Evolutionary conservation across 1,140 invertebrate genomes (phyloP), one percentile per base, ranked within the genome.

Genomic region (Whitmania pigra): DNA sequence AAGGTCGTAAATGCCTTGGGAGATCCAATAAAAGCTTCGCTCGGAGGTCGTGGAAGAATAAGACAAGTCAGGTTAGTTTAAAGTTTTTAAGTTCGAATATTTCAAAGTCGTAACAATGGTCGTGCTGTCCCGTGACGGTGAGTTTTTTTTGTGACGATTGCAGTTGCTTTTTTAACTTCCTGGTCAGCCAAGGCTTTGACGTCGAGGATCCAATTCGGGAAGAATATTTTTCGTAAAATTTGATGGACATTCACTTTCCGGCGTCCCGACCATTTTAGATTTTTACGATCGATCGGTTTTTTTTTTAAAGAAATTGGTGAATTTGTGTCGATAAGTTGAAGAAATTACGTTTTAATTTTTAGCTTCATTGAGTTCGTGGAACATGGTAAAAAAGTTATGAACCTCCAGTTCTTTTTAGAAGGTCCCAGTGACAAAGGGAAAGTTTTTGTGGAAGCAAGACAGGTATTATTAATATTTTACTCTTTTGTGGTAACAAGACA

Each of bases 401-500:
- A 89, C 76, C 91, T 94, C 88, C 87, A 88, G 79, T 95, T 94
- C 83, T 91, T 94, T 79, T 86, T 95, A 53, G 88, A 93, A 84
- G 92, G 93, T 29, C 82, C 86, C 43, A 84, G 88, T 72, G 88
- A 87, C 75, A 88, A 88, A 76, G 93, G 86, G 13, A 91, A 90
- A 70, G 92, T 90, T 11, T 86, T 91, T 78, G 85, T 93, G 75
- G 92, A 94, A 85, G 88, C 92, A 79, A 86, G 87, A 80, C 87
- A 91, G 85, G 92, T 93, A 49, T 4, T n/a, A n/a, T n/a, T n/a
- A n/a, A n/a, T n/a, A n/a, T n/a, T n/a, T 11, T 49, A 13, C 43
- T 49, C 43, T 11, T 13, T 49, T 17, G 43, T 49, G 43, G 0
- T 49, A 1, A 17, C 43, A 49, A 15, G 43, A 17, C 0, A 13